Conservation (phyloP, 2,797 vertebrate species). For the Todus mexicanus region DNA sequence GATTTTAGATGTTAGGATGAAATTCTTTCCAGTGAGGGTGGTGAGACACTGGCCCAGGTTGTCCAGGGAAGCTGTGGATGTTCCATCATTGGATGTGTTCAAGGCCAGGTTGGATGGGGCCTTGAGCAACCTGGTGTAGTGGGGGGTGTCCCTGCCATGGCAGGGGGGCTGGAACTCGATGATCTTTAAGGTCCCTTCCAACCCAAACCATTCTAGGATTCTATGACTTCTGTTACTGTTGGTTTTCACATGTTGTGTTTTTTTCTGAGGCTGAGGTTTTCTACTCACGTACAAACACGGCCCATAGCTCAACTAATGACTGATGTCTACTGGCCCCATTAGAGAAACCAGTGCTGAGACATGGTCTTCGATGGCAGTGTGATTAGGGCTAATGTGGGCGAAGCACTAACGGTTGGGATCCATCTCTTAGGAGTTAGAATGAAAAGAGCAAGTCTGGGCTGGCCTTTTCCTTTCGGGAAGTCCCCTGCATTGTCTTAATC, state of each 20-base stretch:
- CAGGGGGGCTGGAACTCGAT: no score
- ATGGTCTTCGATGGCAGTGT: accelerated
- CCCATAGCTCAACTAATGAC: neutral
- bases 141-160: no score
- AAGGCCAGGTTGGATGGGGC: no score
- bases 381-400: neutral
- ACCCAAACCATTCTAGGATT: no score
- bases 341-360: neutral
- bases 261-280: neutral
- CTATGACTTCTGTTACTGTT: neutral
- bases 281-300: neutral
- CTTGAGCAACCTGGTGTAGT: no score
- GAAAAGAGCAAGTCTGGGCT: neutral
- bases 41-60: no score
- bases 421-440: neutral
- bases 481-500: neutral
- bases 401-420: neutral
- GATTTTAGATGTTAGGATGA: no score
- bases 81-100: no score
- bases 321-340: neutral
- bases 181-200: no score
- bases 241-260: neutral
- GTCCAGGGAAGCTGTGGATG: no score
- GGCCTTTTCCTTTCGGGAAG: neutral
- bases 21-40: no score